Conservation (phyloP, 2,888 invertebrate species). For the Dione juno region DNA sequence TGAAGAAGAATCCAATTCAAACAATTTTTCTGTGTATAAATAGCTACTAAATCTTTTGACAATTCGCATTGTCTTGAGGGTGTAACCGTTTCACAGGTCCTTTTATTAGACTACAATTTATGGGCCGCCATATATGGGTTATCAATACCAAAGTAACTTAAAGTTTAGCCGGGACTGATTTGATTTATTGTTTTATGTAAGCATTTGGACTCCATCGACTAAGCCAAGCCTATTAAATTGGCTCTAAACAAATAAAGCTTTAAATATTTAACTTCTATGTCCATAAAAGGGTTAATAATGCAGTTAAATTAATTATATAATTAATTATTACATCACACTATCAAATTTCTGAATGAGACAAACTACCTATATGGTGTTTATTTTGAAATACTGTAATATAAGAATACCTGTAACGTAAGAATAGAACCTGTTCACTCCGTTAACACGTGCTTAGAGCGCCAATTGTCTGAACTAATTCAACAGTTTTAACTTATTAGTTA, state of each 20-base stretch:
- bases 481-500: no score
- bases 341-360: not conserved
- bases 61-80: not conserved
- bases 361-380: not conserved
- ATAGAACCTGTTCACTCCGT: no score
- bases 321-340: not conserved
- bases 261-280: not conserved
- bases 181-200: conserved; percentile 40
- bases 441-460: no score
- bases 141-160: conserved; percentile 35
- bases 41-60: not conserved
- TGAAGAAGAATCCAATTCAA: not conserved
- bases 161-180: conserved; percentile 29
- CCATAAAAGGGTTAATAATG: not conserved
- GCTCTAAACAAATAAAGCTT: not conserved
- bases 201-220: conserved; percentile 27
- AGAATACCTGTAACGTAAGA: no score
- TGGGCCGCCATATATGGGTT: conserved; percentile 41
- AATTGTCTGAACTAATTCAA: no score
- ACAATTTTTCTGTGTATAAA: not conserved
- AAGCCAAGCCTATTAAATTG: conserved; percentile 10
- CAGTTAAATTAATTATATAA: not conserved
- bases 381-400: no score
- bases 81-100: conserved; percentile 29
- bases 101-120: conserved; percentile 37